Evolutionary conservation across 2,113 vertebrate species (phyloP).

Genomic region (Monarcha castaneiventris): DNA sequence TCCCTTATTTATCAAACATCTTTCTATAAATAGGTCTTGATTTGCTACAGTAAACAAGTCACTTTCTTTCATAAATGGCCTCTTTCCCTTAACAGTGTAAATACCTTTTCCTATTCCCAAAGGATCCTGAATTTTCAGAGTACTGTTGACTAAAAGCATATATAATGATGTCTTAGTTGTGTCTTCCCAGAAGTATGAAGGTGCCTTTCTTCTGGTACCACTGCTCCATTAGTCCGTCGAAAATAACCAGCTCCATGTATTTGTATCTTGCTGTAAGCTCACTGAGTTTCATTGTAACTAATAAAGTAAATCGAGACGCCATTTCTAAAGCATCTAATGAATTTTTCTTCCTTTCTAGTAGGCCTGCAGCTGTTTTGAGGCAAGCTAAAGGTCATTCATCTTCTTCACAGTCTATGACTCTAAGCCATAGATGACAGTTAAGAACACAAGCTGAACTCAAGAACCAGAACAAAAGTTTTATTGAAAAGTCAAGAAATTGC

Average conservation of each 20-base stretch:
- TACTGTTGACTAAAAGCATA: not conserved
- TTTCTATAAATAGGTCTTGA: not conserved
- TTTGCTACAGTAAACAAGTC: not conserved
- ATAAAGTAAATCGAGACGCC: not conserved
- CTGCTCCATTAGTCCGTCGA: fast-evolving
- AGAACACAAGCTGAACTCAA: not conserved
- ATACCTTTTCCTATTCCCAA: not conserved
- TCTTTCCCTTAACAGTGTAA: not conserved
- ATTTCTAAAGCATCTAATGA: not conserved
- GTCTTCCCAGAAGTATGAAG: not conserved
- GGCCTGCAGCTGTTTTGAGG: not conserved
- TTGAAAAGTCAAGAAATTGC: not conserved
- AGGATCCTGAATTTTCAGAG: not conserved
- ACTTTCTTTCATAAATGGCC: not conserved
- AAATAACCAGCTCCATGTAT: not conserved
- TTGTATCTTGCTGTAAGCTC: not conserved
- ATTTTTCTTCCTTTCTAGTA: not conserved
- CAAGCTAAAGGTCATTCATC: not conserved
- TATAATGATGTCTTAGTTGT: not conserved
- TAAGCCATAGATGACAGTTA: not conserved
- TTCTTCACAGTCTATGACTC: not conserved
- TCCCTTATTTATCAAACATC: not conserved
- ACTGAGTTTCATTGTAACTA: not conserved
- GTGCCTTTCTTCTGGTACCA: not conserved
- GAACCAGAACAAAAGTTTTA: not conserved